Base-by-base conservation (phyloP, 2,888 invertebrate species). In the Caenorhabditis sinica region DNA sequence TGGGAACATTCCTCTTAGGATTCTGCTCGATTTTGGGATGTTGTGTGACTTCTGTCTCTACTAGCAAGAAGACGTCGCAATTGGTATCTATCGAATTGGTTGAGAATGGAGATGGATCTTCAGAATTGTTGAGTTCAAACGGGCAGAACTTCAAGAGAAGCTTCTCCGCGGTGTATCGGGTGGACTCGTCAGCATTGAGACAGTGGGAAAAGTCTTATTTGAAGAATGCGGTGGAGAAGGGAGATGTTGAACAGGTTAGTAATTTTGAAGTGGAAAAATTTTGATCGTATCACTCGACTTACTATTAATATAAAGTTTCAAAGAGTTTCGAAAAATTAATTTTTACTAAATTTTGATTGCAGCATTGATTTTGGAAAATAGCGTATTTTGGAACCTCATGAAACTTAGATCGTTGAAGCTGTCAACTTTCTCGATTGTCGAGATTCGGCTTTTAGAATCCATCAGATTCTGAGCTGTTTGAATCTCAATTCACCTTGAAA, bases 31-130 rank as follows among this genome's bases (percentile, higher is more conserved):
- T 90, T 9, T 73, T 91, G 68, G 92, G 92, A 15, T 92, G 91
- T 65, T 87, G 90, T 68, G 88, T 91, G 0, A 89, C 91, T 8
- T 90, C 90, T 1, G 83, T 90, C n/a, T 83, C 90, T 1, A 83
- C 87, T 30, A 79, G 85, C 30, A 89, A 87, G 30, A 83, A 86
- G 17, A 68, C 88, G 53, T 89, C 91, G 0, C 90, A 92, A 69
- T 69, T 92, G 13, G 91, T 92, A 17, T 90, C 92, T 49, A 92
- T 92, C 58, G 91, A 92, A 85, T 74, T 90, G 8, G 85, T 88
- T 20, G 90, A 90, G 63, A 86, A 87, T 28, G 90, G 83, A 30
- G 83, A 87, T 28, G 86, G 88, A 13, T 87, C 87, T 9, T 40
- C 40, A 13, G 74, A 86, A 30, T 65, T 86, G 5, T 72, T 88